These are phyloP conservation scores for Enteromius viviparus DNA, from an alignment of 2,797 vertebrate species.

Conservation along the genomic window DNA sequence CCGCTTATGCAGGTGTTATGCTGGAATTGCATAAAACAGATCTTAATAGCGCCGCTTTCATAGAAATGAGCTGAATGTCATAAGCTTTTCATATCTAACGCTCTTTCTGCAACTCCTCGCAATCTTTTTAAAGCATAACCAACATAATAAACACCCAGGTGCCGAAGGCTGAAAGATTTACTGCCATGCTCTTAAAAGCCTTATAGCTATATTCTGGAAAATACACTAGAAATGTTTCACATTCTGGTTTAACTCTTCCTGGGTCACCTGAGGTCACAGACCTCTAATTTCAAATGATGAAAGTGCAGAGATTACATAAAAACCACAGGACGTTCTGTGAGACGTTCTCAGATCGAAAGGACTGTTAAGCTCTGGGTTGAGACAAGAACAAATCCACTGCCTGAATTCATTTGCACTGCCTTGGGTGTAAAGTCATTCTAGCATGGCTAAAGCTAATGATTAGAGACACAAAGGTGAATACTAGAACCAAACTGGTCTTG, in stretches of 20 bases:
- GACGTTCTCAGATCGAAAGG: neutral
- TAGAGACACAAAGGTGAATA: neutral
- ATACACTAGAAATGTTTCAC: neutral
- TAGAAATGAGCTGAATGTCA: neutral
- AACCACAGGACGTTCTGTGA: neutral
- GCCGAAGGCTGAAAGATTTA: conserved; percentile 6
- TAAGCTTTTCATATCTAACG: neutral
- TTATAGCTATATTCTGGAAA: neutral
- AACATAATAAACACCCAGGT: conserved; percentile 6
- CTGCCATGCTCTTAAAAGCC: conserved; percentile 4
- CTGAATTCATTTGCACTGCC: neutral
- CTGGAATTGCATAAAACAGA: neutral
- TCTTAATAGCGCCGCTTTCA: neutral
- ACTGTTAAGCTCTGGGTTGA: neutral
- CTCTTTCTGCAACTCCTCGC: neutral
- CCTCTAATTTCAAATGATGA: neutral
- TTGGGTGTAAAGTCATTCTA: neutral
- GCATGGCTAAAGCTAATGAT: conserved; percentile 5
- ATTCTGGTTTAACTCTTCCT: neutral
- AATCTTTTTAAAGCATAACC: neutral
- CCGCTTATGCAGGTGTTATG: neutral
- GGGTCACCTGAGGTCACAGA: neutral
- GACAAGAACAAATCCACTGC: neutral
- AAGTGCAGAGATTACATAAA: neutral
- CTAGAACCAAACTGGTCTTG: neutral